Evolutionary conservation across 2,888 invertebrate genomes (phyloP).

Genomic region (Onchidella celtica): DNA sequence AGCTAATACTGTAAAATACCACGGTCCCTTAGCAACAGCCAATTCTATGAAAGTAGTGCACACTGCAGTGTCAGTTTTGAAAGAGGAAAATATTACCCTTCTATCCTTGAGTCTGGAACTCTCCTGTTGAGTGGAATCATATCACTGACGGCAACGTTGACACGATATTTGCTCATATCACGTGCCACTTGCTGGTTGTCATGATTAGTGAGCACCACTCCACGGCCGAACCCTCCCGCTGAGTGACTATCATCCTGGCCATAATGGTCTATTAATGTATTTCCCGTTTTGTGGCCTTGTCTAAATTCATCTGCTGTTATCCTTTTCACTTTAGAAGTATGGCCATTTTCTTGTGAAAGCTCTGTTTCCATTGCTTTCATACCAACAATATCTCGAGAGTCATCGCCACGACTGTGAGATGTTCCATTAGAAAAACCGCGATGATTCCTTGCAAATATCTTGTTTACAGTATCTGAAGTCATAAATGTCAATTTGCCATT

Average conservation of each 20-base stretch:
- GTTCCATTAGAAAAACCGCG: too few relatives aligned
- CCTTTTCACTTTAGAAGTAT: background rate
- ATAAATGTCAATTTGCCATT: too few relatives aligned
- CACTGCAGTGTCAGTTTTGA: too few relatives aligned
- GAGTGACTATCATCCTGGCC: background rate
- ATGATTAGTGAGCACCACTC: constrained; percentile 57
- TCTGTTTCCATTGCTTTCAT: background rate
- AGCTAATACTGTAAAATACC: too few relatives aligned
- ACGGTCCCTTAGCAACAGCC: too few relatives aligned
- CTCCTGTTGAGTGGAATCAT: constrained; percentile 66
- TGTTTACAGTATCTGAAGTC: too few relatives aligned
- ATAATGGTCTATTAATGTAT: constrained; percentile 50
- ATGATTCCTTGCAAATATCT: too few relatives aligned
- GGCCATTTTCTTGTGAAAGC: too few relatives aligned
- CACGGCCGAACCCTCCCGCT: constrained; percentile 64
- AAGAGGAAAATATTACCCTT: too few relatives aligned
- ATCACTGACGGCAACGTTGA: constrained; percentile 69
- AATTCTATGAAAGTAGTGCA: too few relatives aligned
- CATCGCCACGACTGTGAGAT: too few relatives aligned
- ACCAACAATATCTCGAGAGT: too few relatives aligned
- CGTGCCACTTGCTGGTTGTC: constrained; percentile 53
- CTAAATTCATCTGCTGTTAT: constrained; percentile 37
- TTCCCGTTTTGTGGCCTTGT: constrained; percentile 34
- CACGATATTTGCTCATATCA: constrained; percentile 55
- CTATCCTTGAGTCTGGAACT: constrained; percentile 69